Conservation (phyloP, 2,113 vertebrate genomes). For the Rhodinocichla rosea region DNA sequence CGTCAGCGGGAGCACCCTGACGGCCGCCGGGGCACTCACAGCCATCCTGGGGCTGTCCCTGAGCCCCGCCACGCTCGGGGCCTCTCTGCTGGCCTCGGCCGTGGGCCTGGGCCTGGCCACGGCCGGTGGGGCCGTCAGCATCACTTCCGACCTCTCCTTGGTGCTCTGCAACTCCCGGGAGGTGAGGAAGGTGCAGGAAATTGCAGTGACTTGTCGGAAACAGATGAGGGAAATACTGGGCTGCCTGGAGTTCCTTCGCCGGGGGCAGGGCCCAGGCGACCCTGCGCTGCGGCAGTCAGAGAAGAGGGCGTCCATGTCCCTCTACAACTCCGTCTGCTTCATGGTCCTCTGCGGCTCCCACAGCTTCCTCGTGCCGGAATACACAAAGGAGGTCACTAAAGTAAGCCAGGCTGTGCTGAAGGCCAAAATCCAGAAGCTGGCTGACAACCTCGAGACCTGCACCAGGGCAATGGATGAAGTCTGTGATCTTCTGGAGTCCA, state of each 20-base stretch:
- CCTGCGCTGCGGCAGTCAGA: slow-evolving; percentile 62
- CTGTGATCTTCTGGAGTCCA: slow-evolving; percentile 68
- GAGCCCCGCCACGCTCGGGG: slow-evolving; percentile 70
- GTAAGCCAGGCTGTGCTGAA: slow-evolving; percentile 72
- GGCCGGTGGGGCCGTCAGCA: slow-evolving; percentile 66
- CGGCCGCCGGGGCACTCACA: slow-evolving; percentile 37
- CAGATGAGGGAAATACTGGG: slow-evolving; percentile 76
- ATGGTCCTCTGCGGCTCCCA: slow-evolving; percentile 71
- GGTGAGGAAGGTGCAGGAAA: slow-evolving; percentile 73
- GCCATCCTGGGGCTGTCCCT: slow-evolving; percentile 77
- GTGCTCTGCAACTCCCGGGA: slow-evolving; percentile 68
- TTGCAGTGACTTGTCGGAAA: slow-evolving; percentile 67
- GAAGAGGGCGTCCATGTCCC: slow-evolving; percentile 63
- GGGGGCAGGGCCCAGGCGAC: slow-evolving; percentile 59
- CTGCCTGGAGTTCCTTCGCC: slow-evolving; percentile 70
- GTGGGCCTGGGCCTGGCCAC: slow-evolving; percentile 75
- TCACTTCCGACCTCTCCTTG: slow-evolving; percentile 68
- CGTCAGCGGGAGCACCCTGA: slow-evolving; percentile 67
- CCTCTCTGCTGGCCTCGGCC: slow-evolving; percentile 69
- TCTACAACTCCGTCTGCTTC: slow-evolving; percentile 73
- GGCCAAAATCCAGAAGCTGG: slow-evolving; percentile 77
- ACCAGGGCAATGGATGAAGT: slow-evolving; percentile 73
- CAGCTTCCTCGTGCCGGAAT: slow-evolving; percentile 69
- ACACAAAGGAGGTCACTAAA: slow-evolving; percentile 69
- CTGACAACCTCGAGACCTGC: slow-evolving; percentile 73